Evolutionary conservation across 2,888 invertebrate species (phyloP).

Genomic region (Auanema sp.): DNA sequence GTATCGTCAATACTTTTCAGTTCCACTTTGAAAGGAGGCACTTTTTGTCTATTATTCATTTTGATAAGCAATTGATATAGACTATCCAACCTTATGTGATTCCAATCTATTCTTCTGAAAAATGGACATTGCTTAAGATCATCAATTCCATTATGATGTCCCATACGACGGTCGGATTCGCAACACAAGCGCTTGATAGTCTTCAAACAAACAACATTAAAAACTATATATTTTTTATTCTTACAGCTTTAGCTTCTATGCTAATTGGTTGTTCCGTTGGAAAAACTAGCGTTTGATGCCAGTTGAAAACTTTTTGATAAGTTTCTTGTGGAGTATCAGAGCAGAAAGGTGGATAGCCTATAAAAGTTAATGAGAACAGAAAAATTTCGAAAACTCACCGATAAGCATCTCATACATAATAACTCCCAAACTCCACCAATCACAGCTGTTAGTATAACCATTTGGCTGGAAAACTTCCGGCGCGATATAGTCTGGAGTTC

Average conservation of each 20-base stretch:
- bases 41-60: slow-evolving; percentile 76
- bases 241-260: slow-evolving; percentile 77
- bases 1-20: slow-evolving; percentile 99
- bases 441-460: slow-evolving; percentile 95
- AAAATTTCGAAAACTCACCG: slow-evolving; percentile 69
- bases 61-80: too few species aligned
- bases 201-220: slow-evolving; percentile 24
- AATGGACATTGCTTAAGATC: slow-evolving; percentile 88
- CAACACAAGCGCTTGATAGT: slow-evolving; percentile 78
- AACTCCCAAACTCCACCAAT: slow-evolving; percentile 99
- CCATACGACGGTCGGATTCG: slow-evolving; percentile 88
- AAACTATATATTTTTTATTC: slow-evolving; percentile 12
- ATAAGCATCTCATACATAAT: slow-evolving; percentile 99
- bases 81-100: slow-evolving; percentile 79
- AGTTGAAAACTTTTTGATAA: slow-evolving; percentile 96
- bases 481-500: slow-evolving; percentile 99
- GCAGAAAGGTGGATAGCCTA: slow-evolving; percentile 97
- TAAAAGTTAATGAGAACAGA: slow-evolving; percentile 4
- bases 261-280: slow-evolving; percentile 99
- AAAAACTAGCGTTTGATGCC: slow-evolving; percentile 96
- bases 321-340: slow-evolving; percentile 97
- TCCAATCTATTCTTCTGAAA: slow-evolving; percentile 95
- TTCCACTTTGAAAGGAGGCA: slow-evolving; percentile 95
- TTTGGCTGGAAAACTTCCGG: slow-evolving; percentile 94
- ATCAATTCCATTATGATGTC: slow-evolving; percentile 82